Evolutionary conservation across 2,888 invertebrate species (phyloP).

Genomic region (Dynastes grantii): DNA sequence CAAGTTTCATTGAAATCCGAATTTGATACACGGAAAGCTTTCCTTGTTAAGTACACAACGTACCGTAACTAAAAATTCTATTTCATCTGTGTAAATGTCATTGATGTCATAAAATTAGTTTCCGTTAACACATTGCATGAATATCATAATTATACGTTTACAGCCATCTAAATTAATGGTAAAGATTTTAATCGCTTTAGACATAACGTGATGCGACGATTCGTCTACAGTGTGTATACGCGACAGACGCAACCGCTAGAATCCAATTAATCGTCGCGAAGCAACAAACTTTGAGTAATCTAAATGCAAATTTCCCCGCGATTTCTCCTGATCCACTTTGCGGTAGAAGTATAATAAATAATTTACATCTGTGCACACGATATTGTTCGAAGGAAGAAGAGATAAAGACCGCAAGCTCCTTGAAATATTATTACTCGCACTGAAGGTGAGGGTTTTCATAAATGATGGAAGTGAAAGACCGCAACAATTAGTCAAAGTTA

Average conservation of each 20-base stretch:
- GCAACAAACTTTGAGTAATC: slow-evolving; percentile 32
- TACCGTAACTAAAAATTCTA: too few species aligned
- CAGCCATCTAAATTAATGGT: background rate
- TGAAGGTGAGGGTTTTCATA: background rate
- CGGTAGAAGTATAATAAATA: slow-evolving; percentile 26
- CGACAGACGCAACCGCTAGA: background rate
- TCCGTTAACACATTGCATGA: background rate
- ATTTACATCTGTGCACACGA: slow-evolving; percentile 21
- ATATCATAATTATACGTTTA: background rate
- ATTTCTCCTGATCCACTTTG: slow-evolving; percentile 12
- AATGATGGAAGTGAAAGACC: background rate
- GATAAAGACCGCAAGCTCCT: background rate
- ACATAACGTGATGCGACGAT: slow-evolving; percentile 4
- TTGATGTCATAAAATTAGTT: too few species aligned
- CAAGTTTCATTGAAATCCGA: too few species aligned
- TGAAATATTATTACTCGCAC: slow-evolving; percentile 1
- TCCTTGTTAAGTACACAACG: too few species aligned
- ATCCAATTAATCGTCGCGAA: slow-evolving; percentile 24
- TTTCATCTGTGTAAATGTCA: too few species aligned
- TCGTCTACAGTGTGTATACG: background rate
- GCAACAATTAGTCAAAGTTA: background rate
- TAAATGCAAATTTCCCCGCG: slow-evolving; percentile 14
- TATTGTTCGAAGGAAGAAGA: background rate
- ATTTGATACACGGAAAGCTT: too few species aligned
- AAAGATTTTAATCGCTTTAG: slow-evolving; percentile 1